Conservation (phyloP, 2,888 invertebrate species). For the Thymelicus acteon region DNA sequence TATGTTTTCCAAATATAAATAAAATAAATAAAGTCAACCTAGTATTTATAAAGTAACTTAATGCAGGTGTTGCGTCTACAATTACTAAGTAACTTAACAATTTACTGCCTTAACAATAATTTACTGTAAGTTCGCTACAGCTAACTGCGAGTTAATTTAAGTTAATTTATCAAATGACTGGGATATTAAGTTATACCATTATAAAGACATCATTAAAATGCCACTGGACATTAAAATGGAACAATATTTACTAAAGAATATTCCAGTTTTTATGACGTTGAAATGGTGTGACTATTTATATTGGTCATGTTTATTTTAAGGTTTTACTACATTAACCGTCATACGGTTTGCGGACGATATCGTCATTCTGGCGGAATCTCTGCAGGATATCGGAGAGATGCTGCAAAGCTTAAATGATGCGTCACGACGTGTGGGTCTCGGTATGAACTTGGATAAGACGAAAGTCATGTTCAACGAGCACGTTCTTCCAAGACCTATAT, state of each 20-base stretch:
- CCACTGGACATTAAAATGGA: constrained; percentile 22
- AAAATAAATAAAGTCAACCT: too few species aligned
- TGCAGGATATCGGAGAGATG: too few species aligned
- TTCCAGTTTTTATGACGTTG: background rate
- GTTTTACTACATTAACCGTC: too few species aligned
- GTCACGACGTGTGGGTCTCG: too few species aligned
- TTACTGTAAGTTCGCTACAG: background rate
- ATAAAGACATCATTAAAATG: background rate
- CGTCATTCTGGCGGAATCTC: too few species aligned
- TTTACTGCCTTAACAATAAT: background rate
- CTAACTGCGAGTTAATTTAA: too few species aligned
- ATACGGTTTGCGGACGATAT: too few species aligned
- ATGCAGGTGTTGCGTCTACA: constrained; percentile 6
- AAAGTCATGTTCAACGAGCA: constrained; percentile 4
- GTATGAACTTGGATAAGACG: background rate
- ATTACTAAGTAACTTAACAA: constrained; percentile 10
- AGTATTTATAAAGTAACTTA: too few species aligned
- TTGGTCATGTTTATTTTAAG: too few species aligned
- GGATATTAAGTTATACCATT: background rate
- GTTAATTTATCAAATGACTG: constrained; percentile 3
- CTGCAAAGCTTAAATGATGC: too few species aligned
- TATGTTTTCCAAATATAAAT: too few species aligned
- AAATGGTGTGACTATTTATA: background rate
- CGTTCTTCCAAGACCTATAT: background rate
- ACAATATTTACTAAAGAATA: constrained; percentile 14